Conservation (phyloP, 92 coral and sea anemone species). For the Actinostola sp. region DNA sequence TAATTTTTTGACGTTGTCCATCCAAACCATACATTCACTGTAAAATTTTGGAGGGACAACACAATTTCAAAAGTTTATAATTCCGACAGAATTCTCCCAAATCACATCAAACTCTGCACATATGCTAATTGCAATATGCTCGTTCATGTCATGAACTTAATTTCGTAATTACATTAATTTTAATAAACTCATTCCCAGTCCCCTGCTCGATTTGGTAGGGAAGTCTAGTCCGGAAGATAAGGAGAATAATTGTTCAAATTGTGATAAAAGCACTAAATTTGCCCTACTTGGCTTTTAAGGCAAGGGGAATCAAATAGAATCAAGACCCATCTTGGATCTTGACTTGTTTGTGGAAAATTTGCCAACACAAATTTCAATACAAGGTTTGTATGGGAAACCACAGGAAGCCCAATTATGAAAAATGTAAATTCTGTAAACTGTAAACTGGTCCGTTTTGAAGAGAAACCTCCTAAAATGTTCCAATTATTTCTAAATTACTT, state of each 20-base stretch:
- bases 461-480: neutral
- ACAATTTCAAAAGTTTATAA: too few species aligned
- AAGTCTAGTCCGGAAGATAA: slow-evolving; percentile 33
- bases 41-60: too few species aligned
- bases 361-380: slow-evolving; percentile 5
- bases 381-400: slow-evolving; percentile 18
- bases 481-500: neutral
- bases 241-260: slow-evolving; percentile 19
- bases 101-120: too few species aligned
- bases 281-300: neutral
- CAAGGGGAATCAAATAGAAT: slow-evolving; percentile 21
- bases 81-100: too few species aligned
- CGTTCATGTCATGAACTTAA: too few species aligned
- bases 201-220: neutral
- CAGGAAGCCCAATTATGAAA: slow-evolving; percentile 33
- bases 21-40: too few species aligned
- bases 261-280: slow-evolving; percentile 37
- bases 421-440: neutral
- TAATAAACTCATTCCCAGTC: too few species aligned
- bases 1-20: too few species aligned
- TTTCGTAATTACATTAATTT: too few species aligned
- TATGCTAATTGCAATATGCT: too few species aligned
- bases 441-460: too few species aligned
- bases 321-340: slow-evolving; percentile 30
- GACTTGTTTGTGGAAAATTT: slow-evolving; percentile 2